These are phyloP conservation scores for Melitaea athalia DNA, from an alignment of 2,888 invertebrate species.

Conservation along the genomic window DNA sequence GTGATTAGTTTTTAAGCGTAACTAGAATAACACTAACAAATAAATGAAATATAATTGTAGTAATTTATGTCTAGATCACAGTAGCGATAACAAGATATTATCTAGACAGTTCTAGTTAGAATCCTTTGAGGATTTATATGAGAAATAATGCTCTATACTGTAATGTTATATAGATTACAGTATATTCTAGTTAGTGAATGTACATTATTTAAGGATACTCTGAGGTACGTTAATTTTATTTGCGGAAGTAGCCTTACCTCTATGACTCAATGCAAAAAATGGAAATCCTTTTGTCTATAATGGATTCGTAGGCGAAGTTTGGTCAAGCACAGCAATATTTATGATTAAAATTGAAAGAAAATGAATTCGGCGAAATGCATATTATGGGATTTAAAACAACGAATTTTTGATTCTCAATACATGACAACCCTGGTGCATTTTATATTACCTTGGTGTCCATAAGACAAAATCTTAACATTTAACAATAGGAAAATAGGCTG, in stretches of 20 bases:
- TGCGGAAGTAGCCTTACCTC: no score
- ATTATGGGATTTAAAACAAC: no score
- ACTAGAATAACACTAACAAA: background rate
- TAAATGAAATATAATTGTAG: background rate
- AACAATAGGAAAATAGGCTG: background rate
- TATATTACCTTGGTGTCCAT: background rate
- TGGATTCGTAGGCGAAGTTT: no score
- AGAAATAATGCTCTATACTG: background rate
- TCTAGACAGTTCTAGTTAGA: background rate
- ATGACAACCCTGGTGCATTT: background rate
- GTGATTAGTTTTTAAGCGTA: background rate
- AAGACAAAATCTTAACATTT: background rate
- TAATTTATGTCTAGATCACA: slow-evolving; percentile 1
- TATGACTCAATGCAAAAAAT: no score
- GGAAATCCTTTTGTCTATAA: no score
- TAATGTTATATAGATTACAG: background rate
- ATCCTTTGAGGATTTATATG: background rate
- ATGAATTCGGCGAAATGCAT: no score
- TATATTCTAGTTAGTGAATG: no score
- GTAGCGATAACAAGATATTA: slow-evolving; percentile 1
- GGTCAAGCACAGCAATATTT: no score
- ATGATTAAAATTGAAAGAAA: no score
- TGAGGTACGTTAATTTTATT: no score
- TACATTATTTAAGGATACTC: no score
- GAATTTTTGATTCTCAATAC: no score